Base-by-base conservation (phyloP, 2,888 invertebrate genomes). In the Conistra vaccinii region DNA sequence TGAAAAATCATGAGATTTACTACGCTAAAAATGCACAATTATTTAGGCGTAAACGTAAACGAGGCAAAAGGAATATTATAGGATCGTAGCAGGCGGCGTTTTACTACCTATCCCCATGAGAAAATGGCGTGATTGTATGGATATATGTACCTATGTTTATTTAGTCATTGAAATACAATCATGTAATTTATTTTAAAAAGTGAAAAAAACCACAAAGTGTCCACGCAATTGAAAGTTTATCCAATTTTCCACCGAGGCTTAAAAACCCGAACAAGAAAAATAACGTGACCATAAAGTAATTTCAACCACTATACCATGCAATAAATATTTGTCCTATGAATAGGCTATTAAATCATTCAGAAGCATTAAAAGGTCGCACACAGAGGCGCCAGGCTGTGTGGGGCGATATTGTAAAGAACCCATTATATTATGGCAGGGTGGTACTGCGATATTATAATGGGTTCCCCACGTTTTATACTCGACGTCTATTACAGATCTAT, bases 271-370 rank as follows among this genome's bases (percentile, higher is more conserved):
- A 26, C 14, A 57, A 60, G 26, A 53, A 63, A 70, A 57, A 78
- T 14, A 29, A 61, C n/a, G 1, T 42, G 32, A 57, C 48, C 32
- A 60, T 78, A 73, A 73, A 78, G 68, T 71, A 82, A 70, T 77
- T 65, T 57, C 53, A 42, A 58, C 75, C 29, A 45, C 23, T 69
- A 74, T 75, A 65, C n/a, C 53, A 29, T 69, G 62, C 63, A 61
- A 78, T 81, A 83, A 79, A 83, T 83, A 83, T 82, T 72, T 73
- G 51, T 68, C 48, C 53, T 73, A 82, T 83, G 82, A 83, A 82
- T 75, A 83, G 83, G 60, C 67, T 63, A 79, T 75, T 82, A 82
- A 75, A 82, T 83, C 83, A 83, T 80, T 79, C 76, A 80, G 76
- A n/a, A 73, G 63, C 67, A 83, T 80, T 83, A 80, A 83, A 79